Evolutionary conservation across 2,888 invertebrate species (phyloP), one percentile per base, ranked within the genome.

Genomic region (Trachelus stipa): DNA sequence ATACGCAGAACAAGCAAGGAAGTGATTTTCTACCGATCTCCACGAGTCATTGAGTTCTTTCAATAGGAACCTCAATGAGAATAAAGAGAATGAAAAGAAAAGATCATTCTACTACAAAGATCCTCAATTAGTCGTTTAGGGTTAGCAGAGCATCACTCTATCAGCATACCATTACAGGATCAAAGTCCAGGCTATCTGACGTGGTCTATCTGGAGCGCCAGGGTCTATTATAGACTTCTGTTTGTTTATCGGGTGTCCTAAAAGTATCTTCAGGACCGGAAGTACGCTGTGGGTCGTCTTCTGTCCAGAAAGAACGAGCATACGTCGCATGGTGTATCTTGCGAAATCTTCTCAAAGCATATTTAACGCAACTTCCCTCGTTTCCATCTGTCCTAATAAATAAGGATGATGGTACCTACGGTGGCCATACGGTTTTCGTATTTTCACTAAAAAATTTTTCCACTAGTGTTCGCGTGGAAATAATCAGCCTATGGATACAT

Each of bases 151-250:
- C 87, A 83, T 88, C 83, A 85, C 86, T 82, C 81, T 79, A 87
- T 88, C 88, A 88, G 83, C 87, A 87, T 87, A 85, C 83, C 81
- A 88, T 87, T 87, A 86, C 75, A 80, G 85, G 82, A 85, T 84
- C 86, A 85, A 82, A 86, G 81, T 77, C 76, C 74, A 69, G 73
- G 75, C 78, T 30, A 37, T 69, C 31, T 71, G 23, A 75, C 68
- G 69, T 78, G 71, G 34, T 69, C 80, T 82, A 81, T 82, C 82
- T 79, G 77, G 81, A 79, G 73, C 69, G 80, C 75, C 79, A 37
- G 76, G 71, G 68, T 82, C 77, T 83, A 84, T 86, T 83, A 84
- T 79, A 84, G 80, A 77, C 71, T 23, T 76, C 73, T 74, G 81
- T 78, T 76, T 78, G 77, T 84, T 85, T 85, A 86, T 84, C 82